phyloP scores from a whole-genome alignment of 2,888 invertebrate genomes.

The Epinotia brunnichana region DNA sequence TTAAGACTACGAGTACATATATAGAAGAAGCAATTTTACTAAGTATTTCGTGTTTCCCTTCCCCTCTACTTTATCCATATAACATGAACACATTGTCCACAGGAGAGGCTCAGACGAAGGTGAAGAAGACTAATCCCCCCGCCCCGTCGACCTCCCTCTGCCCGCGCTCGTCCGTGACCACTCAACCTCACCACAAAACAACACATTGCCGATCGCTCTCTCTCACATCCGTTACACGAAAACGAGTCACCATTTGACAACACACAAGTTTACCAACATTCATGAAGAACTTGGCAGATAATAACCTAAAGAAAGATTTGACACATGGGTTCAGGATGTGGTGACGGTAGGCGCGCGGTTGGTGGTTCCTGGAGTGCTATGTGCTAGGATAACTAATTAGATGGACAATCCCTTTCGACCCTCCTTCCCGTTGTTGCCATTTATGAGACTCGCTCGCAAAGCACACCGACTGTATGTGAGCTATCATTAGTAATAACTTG shows the following conservation, averaged over 20 bases:
- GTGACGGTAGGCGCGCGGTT: neutral
- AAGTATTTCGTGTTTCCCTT: too few relatives aligned
- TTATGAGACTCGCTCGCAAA: neutral
- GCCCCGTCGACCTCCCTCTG: neutral
- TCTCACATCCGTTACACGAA: too few relatives aligned
- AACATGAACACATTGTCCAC: neutral
- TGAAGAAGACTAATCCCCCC: slow-evolving; percentile 36
- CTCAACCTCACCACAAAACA: neutral
- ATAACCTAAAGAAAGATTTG: too few relatives aligned
- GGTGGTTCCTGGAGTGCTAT: slow-evolving; percentile 25
- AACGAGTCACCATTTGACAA: too few relatives aligned
- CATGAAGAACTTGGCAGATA: too few relatives aligned
- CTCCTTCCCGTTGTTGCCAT: neutral
- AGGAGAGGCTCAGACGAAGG: slow-evolving; percentile 32
- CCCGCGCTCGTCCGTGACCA: slow-evolving; percentile 13
- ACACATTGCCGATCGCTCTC: neutral
- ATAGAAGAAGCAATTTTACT: too few relatives aligned
- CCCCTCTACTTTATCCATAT: too few relatives aligned
- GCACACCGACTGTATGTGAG: neutral
- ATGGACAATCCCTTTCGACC: neutral
- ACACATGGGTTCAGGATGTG: neutral
- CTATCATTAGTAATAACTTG: neutral
- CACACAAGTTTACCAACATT: neutral
- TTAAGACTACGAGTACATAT: too few relatives aligned
- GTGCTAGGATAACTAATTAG: slow-evolving; percentile 16